Conservation (phyloP, 2,888 invertebrate genomes). For the Carabus problematicus region DNA sequence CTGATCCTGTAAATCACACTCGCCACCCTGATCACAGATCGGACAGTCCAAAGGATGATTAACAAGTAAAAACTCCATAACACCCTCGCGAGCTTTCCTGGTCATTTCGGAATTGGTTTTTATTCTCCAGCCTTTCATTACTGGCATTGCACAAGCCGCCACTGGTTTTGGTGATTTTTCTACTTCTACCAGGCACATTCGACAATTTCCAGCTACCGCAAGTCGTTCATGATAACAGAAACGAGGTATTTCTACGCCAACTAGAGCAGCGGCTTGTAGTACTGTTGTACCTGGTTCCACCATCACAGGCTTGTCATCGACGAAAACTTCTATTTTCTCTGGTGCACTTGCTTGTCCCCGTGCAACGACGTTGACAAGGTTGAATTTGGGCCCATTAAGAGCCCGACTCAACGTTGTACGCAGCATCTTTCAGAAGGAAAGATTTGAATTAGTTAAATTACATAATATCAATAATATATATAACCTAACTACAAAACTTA, state of each 20-base stretch:
- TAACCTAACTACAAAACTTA: constrained; percentile 14
- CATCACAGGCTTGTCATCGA: constrained; percentile 93
- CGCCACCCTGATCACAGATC: constrained; percentile 98
- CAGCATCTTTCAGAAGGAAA: constrained; percentile 67
- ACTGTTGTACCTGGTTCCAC: constrained; percentile 98
- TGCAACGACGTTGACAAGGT: constrained; percentile 46
- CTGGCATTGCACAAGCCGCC: constrained; percentile 99
- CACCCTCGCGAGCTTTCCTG: constrained; percentile 76
- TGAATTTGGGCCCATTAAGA: constrained; percentile 59
- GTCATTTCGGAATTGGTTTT: constrained; percentile 96
- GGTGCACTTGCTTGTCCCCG: constrained; percentile 46
- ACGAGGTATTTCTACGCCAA: constrained; percentile 97
- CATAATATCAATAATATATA: constrained; percentile 30
- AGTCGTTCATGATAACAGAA: constrained; percentile 99
- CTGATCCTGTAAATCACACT: constrained; percentile 96
- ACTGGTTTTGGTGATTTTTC: constrained; percentile 98
- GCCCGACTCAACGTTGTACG: constrained; percentile 77
- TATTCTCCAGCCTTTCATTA: constrained; percentile 99
- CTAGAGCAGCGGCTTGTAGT: constrained; percentile 91
- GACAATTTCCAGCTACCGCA: constrained; percentile 98
- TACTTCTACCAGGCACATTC: constrained; percentile 99
- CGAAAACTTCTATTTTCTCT: constrained; percentile 92
- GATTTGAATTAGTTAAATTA: constrained; percentile 39
- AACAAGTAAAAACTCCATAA: constrained; percentile 98
- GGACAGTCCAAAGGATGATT: constrained; percentile 99